A percentile compares a stretch with the other conserved stretches of the same genome.
phyloP scores from a whole-genome alignment of 2,113 vertebrate genomes.

The Australoheros scitulus region DNA sequence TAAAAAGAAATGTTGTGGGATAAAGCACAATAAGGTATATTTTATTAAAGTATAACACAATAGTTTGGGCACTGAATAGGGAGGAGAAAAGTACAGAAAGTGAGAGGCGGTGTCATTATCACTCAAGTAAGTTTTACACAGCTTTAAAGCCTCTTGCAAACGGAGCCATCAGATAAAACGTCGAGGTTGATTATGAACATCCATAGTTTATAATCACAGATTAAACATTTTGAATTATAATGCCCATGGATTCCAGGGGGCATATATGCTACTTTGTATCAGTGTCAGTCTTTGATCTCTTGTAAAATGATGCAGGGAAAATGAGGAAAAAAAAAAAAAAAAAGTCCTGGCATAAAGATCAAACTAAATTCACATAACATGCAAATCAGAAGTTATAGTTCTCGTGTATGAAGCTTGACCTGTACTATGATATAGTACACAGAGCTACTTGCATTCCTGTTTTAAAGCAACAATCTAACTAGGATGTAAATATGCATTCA shows the following conservation, averaged over 20 bases:
- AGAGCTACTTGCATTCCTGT: neutral
- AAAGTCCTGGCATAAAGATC: neutral
- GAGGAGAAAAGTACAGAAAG: conserved; percentile 19
- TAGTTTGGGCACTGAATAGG: neutral
- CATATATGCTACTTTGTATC: neutral
- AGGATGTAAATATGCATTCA: neutral
- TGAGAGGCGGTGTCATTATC: conserved; percentile 48
- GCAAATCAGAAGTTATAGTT: neutral
- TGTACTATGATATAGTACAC: neutral
- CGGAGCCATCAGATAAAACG: conserved; percentile 66
- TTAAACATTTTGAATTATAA: conserved; percentile 46
- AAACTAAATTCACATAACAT: conserved; percentile 9
- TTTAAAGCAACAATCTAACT: neutral
- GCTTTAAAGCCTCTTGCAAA: conserved; percentile 66
- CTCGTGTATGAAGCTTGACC: neutral
- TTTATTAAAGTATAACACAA: conserved; percentile 10
- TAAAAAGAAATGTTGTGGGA: neutral
- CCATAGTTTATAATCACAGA: conserved; percentile 48
- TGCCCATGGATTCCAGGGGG: conserved; percentile 16
- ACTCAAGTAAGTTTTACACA: conserved; percentile 49
- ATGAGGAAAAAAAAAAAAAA: neutral
- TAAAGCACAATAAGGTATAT: neutral
- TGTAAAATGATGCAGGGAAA: neutral
- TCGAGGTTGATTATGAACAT: conserved; percentile 53
- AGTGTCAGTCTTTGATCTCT: conserved; percentile 33